Evolutionary conservation across 37 sponge, comb jelly and placozoan genomes (phyloP), one percentile per base, ranked within the genome.

Genomic region (Halisarca cf. caerulea): DNA sequence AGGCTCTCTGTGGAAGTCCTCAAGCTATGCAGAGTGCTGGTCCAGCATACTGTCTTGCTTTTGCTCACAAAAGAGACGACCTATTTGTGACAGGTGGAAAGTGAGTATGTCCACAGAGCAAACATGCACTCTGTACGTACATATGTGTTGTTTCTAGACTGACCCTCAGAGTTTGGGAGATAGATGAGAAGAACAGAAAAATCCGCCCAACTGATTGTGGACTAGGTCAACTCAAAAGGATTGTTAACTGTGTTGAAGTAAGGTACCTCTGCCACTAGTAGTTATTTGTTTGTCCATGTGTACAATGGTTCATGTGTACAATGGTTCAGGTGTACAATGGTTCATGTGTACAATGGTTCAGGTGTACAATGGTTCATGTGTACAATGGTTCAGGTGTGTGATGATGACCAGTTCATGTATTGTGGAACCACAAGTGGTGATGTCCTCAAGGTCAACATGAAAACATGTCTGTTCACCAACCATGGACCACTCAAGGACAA

Each of bases 341-440:
- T n/a, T n/a, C n/a, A n/a, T n/a, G n/a, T n/a, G n/a, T n/a, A n/a
- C n/a, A n/a, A n/a, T 55, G 27, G 23, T 43, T 30, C 25, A 89
- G 90, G 55, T 97, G 53, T 62, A 83, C 17, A n/a, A n/a, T n/a
- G n/a, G n/a, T n/a, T n/a, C n/a, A n/a, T n/a, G n/a, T n/a, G n/a
- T n/a, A n/a, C n/a, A n/a, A n/a, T 55, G 27, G 23, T 43, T 30
- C 25, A 90, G 91, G 59, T 97, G 43, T 66, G 84, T 24, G 84
- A 86, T 14, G 90, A 91, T 44, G 99, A 96, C 60, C 79, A 87
- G 72, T 89, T 84, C 62, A 62, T 96, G 83, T 95, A 87, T 73
- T 92, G 95, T 91, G 99, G 99, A 0, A 99, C 99, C 14, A 96
- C 97, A 58, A 94, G 82, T 58, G 99, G 99, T 11, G 99, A 99